Base-by-base conservation (phyloP, 2,113 vertebrate genomes). In the Cariama cristata region DNA sequence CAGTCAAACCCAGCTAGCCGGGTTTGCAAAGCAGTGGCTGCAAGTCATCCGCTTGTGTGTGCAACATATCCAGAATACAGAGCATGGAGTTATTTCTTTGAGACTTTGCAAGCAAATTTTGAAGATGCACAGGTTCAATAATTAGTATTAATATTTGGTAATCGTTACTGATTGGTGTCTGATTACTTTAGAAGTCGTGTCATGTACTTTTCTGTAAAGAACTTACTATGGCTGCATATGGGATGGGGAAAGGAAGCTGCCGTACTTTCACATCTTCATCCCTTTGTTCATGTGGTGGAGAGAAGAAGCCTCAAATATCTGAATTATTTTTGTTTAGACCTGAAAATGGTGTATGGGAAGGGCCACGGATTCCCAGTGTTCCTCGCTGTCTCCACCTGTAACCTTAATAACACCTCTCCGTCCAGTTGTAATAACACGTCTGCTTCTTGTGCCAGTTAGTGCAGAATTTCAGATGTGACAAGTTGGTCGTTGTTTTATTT, bases 21-120 rank as follows among this genome's bases (percentile, higher is more conserved):
- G 12, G 14, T 56, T 68, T 15, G 5, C 66, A n/a, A 14, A 7
- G 30, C 0, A 0, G 45, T 35, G 59, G 11, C 33, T 20, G 6
- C 33, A 49, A 44, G 27, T 24, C 14, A 28, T 42, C 23, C 14
- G 1, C 40, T 30, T 60, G 24, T 3, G 2, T 28, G 23, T 0
- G 0, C 19, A 60, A 40, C 50, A 9, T 6, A n/a, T 58, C 28
- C 59, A 71, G 47, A 79, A 53, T 71, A 30, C 35, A 21, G n/a
- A 85, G 20, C 26, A 11, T 1, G 4, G 38, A 64, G 28, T 63
- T 45, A 32, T 6, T 90, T 69, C 30, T 77, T 52, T 52, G 44
- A 68, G 22, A 50, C n/a, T 67, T 53, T 59, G 22, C 32, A 55
- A 74, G n/a, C 32, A 38, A 45, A 66, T 84, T 58, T 58, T 77